Conservation (phyloP, 2,888 invertebrate genomes). For the Andrena fulva region DNA sequence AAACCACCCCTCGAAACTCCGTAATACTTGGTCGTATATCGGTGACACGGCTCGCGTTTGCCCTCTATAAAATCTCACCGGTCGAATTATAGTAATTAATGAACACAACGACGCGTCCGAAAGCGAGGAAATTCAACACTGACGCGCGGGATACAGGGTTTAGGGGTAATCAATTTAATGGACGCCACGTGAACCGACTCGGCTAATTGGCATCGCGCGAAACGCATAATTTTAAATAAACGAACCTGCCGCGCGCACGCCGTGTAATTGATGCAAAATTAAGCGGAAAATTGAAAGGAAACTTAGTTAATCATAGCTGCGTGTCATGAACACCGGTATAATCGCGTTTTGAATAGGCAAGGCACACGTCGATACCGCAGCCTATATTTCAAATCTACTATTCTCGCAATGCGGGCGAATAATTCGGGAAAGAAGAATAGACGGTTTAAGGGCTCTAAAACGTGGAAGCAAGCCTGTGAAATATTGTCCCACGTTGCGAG, state of each 20-base stretch:
- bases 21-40: neutral
- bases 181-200: neutral
- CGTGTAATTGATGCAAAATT: neutral
- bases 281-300: neutral
- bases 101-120: neutral
- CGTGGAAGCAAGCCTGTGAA: neutral
- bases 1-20: neutral
- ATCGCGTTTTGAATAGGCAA: neutral
- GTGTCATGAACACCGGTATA: neutral
- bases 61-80: neutral
- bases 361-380: neutral
- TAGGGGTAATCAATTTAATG: conserved; percentile 7
- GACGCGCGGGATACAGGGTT: neutral
- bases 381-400: neutral
- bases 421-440: neutral
- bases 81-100: neutral
- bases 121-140: neutral
- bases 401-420: neutral
- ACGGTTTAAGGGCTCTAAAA: neutral
- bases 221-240: conserved; percentile 6
- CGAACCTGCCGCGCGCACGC: neutral
- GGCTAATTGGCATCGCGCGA: neutral
- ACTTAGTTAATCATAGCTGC: neutral
- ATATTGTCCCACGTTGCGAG: neutral
- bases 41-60: neutral